phyloP scores from a whole-genome alignment of 2,888 invertebrate genomes.

The Troides helena region DNA sequence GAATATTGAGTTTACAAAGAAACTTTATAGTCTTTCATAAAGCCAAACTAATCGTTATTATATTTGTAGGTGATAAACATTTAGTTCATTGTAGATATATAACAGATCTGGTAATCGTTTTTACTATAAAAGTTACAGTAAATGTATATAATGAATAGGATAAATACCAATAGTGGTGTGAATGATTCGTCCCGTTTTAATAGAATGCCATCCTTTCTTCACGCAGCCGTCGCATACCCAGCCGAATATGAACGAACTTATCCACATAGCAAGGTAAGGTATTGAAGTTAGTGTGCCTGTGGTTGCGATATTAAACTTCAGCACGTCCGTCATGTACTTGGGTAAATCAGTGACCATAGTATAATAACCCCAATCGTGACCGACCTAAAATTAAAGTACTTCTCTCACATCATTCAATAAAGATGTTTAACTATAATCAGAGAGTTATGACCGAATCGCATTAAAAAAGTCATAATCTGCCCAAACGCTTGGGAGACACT shows the following conservation, averaged over 20 bases:
- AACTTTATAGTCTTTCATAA: not conserved
- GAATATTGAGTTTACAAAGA: too few relatives aligned
- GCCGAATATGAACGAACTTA: conserved; percentile 84
- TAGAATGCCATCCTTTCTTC: conserved; percentile 78
- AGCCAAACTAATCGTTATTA: not conserved
- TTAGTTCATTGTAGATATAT: not conserved
- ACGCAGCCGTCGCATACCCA: conserved; percentile 85
- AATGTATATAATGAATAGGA: not conserved
- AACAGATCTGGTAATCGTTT: not conserved
- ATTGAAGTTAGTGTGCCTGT: conserved; percentile 83
- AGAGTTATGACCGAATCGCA: too few relatives aligned
- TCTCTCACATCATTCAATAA: not conserved
- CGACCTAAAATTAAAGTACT: conserved; percentile 51
- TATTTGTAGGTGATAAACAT: not conserved
- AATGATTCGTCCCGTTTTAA: conserved; percentile 81
- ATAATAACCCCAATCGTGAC: conserved; percentile 84
- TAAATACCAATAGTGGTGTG: conserved; percentile 84
- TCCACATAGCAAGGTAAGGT: conserved; percentile 85
- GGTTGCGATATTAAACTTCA: conserved; percentile 83
- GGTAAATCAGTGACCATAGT: conserved; percentile 86
- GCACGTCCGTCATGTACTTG: conserved; percentile 84
- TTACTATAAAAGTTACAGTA: not conserved
- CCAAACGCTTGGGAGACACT: too few relatives aligned
- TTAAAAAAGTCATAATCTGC: too few relatives aligned
- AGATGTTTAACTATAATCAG: not conserved